These are phyloP conservation scores for Pogoniulus pusillus DNA, from an alignment of 2,797 vertebrate species.

Conservation along the genomic window DNA sequence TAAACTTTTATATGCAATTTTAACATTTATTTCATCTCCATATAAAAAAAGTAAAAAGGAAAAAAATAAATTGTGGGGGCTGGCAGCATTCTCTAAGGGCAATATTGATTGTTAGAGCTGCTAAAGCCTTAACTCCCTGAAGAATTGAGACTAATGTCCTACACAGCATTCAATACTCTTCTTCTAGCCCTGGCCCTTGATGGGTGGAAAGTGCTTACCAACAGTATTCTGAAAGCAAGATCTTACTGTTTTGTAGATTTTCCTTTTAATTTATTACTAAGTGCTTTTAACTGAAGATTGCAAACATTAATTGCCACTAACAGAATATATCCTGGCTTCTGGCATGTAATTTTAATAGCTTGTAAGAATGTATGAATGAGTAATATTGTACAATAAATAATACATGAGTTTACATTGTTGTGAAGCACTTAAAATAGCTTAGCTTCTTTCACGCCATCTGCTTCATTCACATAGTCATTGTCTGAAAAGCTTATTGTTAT, in stretches of 20 bases:
- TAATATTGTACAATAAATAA: constrained; percentile 37
- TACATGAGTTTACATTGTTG: constrained; percentile 43
- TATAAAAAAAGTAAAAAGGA: neutral
- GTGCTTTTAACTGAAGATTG: neutral
- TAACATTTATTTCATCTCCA: neutral
- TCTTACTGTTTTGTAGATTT: constrained; percentile 2
- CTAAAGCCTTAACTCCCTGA: neutral
- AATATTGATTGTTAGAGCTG: neutral
- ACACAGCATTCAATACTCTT: neutral
- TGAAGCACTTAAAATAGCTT: constrained; percentile 7
- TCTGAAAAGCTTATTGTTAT: constrained; percentile 43
- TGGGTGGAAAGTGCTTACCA: neutral
- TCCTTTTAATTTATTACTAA: constrained; percentile 9
- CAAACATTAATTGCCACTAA: constrained; percentile 12
- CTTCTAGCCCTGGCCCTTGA: neutral
- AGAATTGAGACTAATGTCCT: constrained; percentile 9
- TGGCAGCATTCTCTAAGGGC: neutral
- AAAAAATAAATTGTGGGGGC: neutral
- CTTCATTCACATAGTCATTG: constrained; percentile 34
- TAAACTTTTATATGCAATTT: neutral
- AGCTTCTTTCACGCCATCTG: constrained; percentile 23
- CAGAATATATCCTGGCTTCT: constrained; percentile 18
- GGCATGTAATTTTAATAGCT: constrained; percentile 10
- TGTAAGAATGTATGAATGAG: constrained; percentile 2
- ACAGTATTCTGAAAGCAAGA: neutral